A percentile compares a stretch with the other conserved stretches of the same genome.
Conservation (phyloP, 2,888 invertebrate species). For the Stegophylla sp. region DNA sequence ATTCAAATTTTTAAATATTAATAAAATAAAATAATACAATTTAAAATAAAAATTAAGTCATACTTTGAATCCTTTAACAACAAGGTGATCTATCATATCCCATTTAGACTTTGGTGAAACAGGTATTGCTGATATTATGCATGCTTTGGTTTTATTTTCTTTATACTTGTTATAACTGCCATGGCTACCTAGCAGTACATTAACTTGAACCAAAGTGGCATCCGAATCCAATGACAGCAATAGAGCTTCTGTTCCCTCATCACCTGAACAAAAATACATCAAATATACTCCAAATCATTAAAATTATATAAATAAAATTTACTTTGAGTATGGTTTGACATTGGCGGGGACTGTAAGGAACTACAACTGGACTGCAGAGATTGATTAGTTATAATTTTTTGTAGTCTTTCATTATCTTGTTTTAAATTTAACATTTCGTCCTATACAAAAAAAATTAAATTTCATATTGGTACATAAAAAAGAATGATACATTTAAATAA, state of each 20-base stretch:
- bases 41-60: neutral
- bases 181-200: conserved; percentile 84
- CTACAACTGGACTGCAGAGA: conserved; percentile 69
- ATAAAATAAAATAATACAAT: neutral
- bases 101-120: conserved; percentile 93
- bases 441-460: conserved; percentile 69
- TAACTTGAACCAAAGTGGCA: conserved; percentile 86
- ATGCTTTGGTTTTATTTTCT: conserved; percentile 73
- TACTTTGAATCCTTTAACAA: conserved; percentile 85
- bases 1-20: conserved; percentile 58
- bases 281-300: too few species aligned
- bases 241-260: conserved; percentile 42
- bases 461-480: neutral
- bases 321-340: conserved; percentile 54
- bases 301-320: neutral
- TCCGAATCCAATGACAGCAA: conserved; percentile 70
- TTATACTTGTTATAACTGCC: conserved; percentile 77
- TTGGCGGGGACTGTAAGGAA: conserved; percentile 65
- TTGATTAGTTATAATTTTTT: conserved; percentile 77
- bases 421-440: conserved; percentile 96
- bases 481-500: neutral
- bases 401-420: conserved; percentile 94
- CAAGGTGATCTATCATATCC: conserved; percentile 91
- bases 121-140: conserved; percentile 85
- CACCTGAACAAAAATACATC: conserved; percentile 4